These are phyloP conservation scores for Zaprionus lachaisei DNA, from an alignment of 1,140 invertebrate genomes.

Conservation along the genomic window DNA sequence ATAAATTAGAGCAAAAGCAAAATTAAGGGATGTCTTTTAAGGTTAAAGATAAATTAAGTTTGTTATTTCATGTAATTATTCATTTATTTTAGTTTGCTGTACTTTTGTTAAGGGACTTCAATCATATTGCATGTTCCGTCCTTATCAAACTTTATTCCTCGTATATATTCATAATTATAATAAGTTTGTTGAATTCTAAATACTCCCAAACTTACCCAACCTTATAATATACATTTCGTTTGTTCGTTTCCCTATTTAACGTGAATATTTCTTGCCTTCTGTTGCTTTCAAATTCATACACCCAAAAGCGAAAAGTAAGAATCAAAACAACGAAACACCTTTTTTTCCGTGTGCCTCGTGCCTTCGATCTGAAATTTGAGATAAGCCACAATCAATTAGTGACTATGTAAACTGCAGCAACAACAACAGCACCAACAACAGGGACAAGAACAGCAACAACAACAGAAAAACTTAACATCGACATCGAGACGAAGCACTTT, in stretches of 20 bases:
- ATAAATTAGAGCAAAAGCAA: no score
- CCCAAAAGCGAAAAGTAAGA: not conserved
- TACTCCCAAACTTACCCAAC: no score
- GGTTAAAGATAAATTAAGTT: not conserved
- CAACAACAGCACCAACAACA: conserved; percentile 3
- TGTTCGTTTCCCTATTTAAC: not conserved
- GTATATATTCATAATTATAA: not conserved
- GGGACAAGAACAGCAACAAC: not conserved
- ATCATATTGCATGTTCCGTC: conserved; percentile 18
- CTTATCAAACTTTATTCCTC: not conserved
- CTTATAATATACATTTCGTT: not conserved
- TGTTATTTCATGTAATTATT: no score
- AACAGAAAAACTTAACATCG: not conserved
- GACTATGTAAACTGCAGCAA: conserved; percentile 66
- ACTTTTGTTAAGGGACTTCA: not conserved
- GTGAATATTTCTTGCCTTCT: conserved; percentile 14
- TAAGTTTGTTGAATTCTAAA: not conserved
- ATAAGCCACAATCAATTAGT: conserved; percentile 77
- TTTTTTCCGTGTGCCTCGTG: conserved; percentile 36
- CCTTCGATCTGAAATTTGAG: conserved; percentile 71
- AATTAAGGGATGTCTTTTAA: no score
- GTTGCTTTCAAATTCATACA: not conserved
- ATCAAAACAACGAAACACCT: conserved; percentile 13
- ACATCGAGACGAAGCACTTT: conserved; percentile 18
- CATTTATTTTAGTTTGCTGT: not conserved